Percentiles rank a stretch among this genome's conserved stretches.
phyloP scores from a whole-genome alignment of 2,797 vertebrate species.

The Sebastes hopkinsi region DNA sequence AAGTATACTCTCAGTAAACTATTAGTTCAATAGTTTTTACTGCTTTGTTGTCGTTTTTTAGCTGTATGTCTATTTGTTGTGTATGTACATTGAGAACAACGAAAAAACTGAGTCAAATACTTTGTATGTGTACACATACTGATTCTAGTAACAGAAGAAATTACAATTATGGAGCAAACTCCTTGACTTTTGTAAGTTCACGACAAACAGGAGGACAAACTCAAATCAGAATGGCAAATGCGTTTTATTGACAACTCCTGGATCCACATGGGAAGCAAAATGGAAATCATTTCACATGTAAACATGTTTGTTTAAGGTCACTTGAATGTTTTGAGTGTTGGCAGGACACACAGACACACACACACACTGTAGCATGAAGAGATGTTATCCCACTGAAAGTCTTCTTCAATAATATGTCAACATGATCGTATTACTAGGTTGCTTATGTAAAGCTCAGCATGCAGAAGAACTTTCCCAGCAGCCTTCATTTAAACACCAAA shows the following conservation, averaged over 20 bases:
- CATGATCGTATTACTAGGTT: slow-evolving; percentile 4
- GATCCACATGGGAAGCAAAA: slow-evolving; percentile 42
- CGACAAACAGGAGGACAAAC: background rate
- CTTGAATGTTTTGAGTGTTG: slow-evolving; percentile 49
- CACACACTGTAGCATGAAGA: slow-evolving; percentile 20
- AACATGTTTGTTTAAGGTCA: slow-evolving; percentile 66
- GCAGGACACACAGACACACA: background rate
- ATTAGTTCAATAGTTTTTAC: too few relatives aligned
- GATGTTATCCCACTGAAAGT: slow-evolving; percentile 30
- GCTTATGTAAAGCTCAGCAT: slow-evolving; percentile 45
- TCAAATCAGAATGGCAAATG: slow-evolving; percentile 28
- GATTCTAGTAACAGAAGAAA: too few relatives aligned
- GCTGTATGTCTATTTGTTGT: too few relatives aligned
- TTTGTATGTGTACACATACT: too few relatives aligned
- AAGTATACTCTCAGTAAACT: too few relatives aligned
- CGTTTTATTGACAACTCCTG: slow-evolving; percentile 60
- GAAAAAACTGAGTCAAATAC: too few relatives aligned
- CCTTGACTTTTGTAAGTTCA: background rate
- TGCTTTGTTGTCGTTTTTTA: accelerated
- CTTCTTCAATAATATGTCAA: slow-evolving; percentile 14
- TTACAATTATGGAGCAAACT: background rate
- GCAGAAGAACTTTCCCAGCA: slow-evolving; percentile 58
- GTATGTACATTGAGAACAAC: too few relatives aligned
- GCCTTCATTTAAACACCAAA: slow-evolving; percentile 14
- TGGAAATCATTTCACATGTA: slow-evolving; percentile 54